Evolutionary conservation across 2,797 vertebrate species (phyloP).

Genomic region (Urocyon cinereoargenteus): DNA sequence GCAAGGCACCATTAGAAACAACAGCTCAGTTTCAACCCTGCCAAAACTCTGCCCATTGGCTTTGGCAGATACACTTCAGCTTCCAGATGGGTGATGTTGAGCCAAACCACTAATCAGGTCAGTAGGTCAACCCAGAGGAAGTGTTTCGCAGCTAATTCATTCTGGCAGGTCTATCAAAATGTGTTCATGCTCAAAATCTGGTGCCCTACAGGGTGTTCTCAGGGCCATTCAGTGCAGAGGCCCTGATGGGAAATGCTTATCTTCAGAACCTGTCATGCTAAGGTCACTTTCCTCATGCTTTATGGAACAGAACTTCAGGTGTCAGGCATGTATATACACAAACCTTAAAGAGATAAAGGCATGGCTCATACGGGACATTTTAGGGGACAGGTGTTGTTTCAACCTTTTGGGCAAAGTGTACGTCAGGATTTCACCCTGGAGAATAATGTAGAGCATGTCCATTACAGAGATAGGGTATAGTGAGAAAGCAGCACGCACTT

Average conservation of each 20-base stretch:
- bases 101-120: conserved; percentile 73
- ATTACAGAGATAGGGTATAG: neutral
- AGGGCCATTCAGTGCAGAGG: neutral
- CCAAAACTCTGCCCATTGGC: conserved; percentile 73
- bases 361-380: neutral
- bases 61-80: conserved; percentile 70
- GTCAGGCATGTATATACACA: neutral
- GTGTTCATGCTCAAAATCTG: conserved; percentile 48
- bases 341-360: neutral
- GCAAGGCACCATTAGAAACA: conserved; percentile 68
- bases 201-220: neutral
- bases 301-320: neutral
- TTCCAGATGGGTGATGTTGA: conserved; percentile 78
- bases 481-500: neutral
- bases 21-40: conserved; percentile 70
- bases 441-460: neutral
- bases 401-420: neutral
- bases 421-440: neutral
- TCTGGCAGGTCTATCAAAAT: conserved; percentile 61
- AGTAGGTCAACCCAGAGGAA: conserved; percentile 71
- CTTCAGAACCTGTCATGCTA: neutral
- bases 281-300: neutral
- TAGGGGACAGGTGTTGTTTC: neutral
- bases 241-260: neutral
- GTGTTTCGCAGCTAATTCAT: conserved; percentile 63